A percentile compares a stretch with the other conserved stretches of the same genome.
These are phyloP conservation scores for Pseudomugil gertrudae DNA, from an alignment of 2,797 vertebrate species.

Conservation along the genomic window DNA sequence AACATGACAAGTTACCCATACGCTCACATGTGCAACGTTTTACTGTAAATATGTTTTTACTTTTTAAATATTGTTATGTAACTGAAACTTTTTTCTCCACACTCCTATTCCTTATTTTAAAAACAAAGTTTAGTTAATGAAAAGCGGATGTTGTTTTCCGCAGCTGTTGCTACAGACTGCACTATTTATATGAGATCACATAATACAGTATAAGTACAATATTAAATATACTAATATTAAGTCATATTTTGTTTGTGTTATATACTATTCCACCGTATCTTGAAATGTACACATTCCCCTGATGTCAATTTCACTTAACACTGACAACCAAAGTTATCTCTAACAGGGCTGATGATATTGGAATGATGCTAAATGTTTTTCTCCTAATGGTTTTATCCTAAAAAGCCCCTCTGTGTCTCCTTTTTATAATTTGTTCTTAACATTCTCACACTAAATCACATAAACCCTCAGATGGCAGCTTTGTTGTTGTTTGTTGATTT, in stretches of 20 bases:
- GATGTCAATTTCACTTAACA: background rate
- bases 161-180: too few relatives aligned
- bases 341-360: background rate
- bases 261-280: background rate
- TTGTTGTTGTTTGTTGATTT: slow-evolving; percentile 68
- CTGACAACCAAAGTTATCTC: background rate
- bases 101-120: too few relatives aligned
- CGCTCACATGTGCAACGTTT: background rate
- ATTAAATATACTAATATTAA: too few relatives aligned
- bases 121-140: too few relatives aligned
- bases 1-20: slow-evolving; percentile 11
- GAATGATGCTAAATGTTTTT: background rate
- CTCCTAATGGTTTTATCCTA: background rate
- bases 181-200: too few relatives aligned
- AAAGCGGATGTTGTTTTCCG: too few relatives aligned
- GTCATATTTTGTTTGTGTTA: background rate
- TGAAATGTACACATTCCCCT: background rate
- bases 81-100: too few relatives aligned
- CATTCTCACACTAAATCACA: slow-evolving; percentile 67
- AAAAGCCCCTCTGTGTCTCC: background rate
- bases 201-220: too few relatives aligned
- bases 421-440: slow-evolving; percentile 13
- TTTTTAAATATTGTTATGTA: slow-evolving; percentile 4
- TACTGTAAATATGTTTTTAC: background rate
- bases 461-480: slow-evolving; percentile 42